A percentile compares a stretch with the other conserved stretches of the same genome.
phyloP scores from a whole-genome alignment of 2,888 invertebrate species.

The Ashinkailepas kermadecensis region DNA sequence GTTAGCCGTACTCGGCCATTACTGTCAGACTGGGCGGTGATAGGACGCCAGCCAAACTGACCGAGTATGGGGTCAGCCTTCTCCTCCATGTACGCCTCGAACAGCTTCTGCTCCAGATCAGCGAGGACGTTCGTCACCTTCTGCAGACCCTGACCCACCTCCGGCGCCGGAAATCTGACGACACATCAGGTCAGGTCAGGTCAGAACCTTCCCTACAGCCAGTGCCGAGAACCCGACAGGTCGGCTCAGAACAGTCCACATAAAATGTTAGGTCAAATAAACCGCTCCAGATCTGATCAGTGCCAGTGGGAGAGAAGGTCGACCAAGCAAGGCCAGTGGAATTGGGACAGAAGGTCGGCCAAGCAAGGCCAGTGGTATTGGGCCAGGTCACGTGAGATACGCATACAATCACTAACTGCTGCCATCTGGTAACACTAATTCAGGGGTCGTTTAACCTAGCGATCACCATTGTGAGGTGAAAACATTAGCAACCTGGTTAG shows the following conservation, averaged over 20 bases:
- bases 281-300: too few species aligned
- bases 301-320: constrained; percentile 28
- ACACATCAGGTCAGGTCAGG: not conserved
- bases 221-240: too few species aligned
- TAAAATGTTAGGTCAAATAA: too few species aligned
- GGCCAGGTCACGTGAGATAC: constrained; percentile 39
- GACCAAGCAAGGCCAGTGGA: constrained; percentile 35
- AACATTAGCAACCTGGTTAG: too few species aligned
- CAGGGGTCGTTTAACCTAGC: too few species aligned
- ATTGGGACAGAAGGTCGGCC: constrained; percentile 35
- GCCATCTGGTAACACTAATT: constrained; percentile 28
- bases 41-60: not conserved
- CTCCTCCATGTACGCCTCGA: constrained; percentile 64
- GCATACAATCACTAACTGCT: constrained; percentile 49
- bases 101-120: constrained; percentile 47
- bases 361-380: constrained; percentile 29
- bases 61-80: constrained; percentile 91
- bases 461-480: too few species aligned
- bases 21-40: too few species aligned
- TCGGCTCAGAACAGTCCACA: too few species aligned
- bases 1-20: too few species aligned
- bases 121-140: constrained; percentile 44
- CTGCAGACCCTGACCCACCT: constrained; percentile 61
- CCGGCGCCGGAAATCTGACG: constrained; percentile 44
- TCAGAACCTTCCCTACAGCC: too few species aligned